phyloP scores from a whole-genome alignment of 2,888 invertebrate genomes.

The Hecatera dysodea region DNA sequence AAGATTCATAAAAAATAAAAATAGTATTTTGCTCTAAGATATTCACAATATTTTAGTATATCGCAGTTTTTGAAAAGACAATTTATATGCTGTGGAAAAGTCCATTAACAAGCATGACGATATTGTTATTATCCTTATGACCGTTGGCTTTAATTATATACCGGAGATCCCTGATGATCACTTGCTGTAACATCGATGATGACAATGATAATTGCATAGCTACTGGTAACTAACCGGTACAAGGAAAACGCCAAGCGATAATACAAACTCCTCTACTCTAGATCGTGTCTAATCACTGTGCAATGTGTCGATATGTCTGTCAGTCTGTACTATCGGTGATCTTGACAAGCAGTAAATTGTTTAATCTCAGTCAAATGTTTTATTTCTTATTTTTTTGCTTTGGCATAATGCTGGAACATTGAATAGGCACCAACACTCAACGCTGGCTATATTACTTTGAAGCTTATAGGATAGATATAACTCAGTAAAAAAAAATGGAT shows the following conservation, averaged over 20 bases:
- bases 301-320: constrained; percentile 50
- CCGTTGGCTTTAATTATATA: constrained; percentile 2
- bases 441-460: not conserved
- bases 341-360: constrained; percentile 55
- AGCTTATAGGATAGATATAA: not conserved
- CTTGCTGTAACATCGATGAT: constrained; percentile 2
- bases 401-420: too few species aligned
- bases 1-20: not conserved
- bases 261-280: constrained; percentile 32
- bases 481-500: too few species aligned
- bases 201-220: constrained; percentile 29
- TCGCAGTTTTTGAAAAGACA: not conserved
- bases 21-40: not conserved
- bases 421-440: too few species aligned
- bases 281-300: constrained; percentile 50
- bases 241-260: constrained; percentile 41
- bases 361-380: constrained; percentile 21
- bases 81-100: not conserved
- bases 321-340: constrained; percentile 40
- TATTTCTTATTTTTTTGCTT: constrained; percentile 9
- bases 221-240: constrained; percentile 21
- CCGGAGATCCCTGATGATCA: constrained; percentile 11
- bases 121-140: not conserved
- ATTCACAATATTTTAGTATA: not conserved
- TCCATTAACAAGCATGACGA: not conserved